Conservation (phyloP, 1,140 invertebrate genomes). For the Pentalonia nigronervosa region DNA sequence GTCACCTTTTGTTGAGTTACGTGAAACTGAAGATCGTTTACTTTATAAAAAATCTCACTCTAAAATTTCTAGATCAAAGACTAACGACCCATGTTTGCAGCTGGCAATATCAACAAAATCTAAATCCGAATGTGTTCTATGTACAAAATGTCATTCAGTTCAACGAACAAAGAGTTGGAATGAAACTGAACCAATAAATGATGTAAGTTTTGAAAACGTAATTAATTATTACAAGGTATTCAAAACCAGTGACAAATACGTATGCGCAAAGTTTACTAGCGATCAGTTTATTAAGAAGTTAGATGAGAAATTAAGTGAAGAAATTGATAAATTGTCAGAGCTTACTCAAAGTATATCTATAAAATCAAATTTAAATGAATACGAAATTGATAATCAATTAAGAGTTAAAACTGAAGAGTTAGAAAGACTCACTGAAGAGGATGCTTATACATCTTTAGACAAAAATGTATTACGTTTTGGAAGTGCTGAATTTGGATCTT, state of each 20-base stretch:
- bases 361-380: slow-evolving; percentile 5
- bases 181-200: slow-evolving; percentile 40
- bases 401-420: slow-evolving; percentile 11
- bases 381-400: slow-evolving; percentile 4
- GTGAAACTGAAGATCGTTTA: neutral
- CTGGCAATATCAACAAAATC: neutral
- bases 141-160: slow-evolving; percentile 27
- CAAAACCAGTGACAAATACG: slow-evolving; percentile 35
- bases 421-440: neutral
- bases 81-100: slow-evolving; percentile 13
- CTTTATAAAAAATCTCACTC: neutral
- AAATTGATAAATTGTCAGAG: slow-evolving; percentile 1
- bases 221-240: slow-evolving; percentile 52
- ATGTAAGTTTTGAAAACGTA: slow-evolving; percentile 52
- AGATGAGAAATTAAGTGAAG: slow-evolving; percentile 30
- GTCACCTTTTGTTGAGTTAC: slow-evolving; percentile 16
- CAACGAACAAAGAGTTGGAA: slow-evolving; percentile 48
- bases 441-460: neutral
- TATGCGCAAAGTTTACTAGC: slow-evolving; percentile 27
- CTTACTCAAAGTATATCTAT: slow-evolving; percentile 27
- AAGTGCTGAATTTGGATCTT: slow-evolving; percentile 50
- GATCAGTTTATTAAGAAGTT: slow-evolving; percentile 16
- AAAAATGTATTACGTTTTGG: slow-evolving; percentile 43
- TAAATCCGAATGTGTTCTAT: slow-evolving; percentile 15
- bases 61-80: slow-evolving; percentile 9